Base-by-base conservation (phyloP, 2,797 vertebrate species). In the Lindbergichthys nudifrons region DNA sequence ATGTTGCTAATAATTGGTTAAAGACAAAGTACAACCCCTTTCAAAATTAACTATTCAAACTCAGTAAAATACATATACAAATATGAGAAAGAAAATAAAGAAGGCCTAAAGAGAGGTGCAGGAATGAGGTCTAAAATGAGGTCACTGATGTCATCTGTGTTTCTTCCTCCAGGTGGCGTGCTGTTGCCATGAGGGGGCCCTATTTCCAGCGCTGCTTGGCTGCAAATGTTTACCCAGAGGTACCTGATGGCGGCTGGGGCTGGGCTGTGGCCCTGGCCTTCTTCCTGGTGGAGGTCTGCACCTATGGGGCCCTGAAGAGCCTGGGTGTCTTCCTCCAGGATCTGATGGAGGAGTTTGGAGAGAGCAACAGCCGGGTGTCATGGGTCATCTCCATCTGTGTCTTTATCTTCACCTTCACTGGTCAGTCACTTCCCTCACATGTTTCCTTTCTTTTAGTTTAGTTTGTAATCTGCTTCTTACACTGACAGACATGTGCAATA, bases 321-420 rank as follows among this genome's bases (percentile, higher is more conserved):
- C 96, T 98, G 7, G 97, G 97, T 0, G 93, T 99, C 88, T 98
- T 99, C 92, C 96, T 99, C 53, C 95, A 96, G 15, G 97, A 99
- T 81, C 87, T 98, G 73, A 96, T 97, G 94, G 84, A 92, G 32
- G 95, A 96, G 85, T 99, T 98, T 78, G 75, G 92, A 0, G 97
- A 98, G 89, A 96, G 94, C 85, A 97, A 97, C 90, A 98, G 96
- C 93, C 93, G 95, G 54, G 96, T 99, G 68, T 97, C 97, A 0
- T 99, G 98, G 98, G 95, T 96, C 65, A 86, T 99, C 84, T 97
- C 98, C 70, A 99, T 99, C 75, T 96, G 96, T 57, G 95, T 97
- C 50, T 99, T 99, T 85, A 91, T 97, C 47, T 95, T 98, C 82
- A 95, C 95, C 16, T 98, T 99, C 88, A 95, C 95, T 75, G 97